Evolutionary conservation across 1,140 invertebrate species (phyloP), one percentile per base, ranked within the genome.

Genomic region (Nilaparvata lugens): DNA sequence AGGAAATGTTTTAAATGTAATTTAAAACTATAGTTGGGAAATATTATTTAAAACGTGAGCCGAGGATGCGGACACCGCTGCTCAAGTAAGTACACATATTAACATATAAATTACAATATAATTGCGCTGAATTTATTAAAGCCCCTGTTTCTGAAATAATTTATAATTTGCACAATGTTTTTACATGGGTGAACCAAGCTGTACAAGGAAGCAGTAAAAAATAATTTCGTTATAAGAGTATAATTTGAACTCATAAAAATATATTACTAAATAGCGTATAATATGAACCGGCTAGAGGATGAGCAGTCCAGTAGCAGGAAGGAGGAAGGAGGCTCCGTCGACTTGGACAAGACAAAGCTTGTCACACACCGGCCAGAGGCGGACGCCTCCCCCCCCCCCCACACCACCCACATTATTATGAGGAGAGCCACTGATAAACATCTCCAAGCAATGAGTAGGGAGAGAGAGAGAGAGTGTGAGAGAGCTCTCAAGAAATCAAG

Each of bases 221-320:
- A 60, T 60, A 60, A 60, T 60, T 60, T 60, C 40, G 58, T 60
- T 60, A 60, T 38, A 54, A 52, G 43, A 42, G 58, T 60, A 60
- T 60, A 60, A 60, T 60, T 60, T 60, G 58, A 54, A 60, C 58
- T 60, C 58, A 60, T 60, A 60, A 60, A 60, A 60, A 60, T 60
- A 60, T 60, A 60, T 60, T 60, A 60, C 51, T 21, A 60, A 45
- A 25, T 58, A 58, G 45, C 21, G 45, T 24, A 58, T 58, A 58
- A 45, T 45, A 58, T 45, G 51, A 48, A 25, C 18, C 38, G 43
- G 56, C 9, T 14, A 45, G n/a, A n/a, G 43, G 38, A 11, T 21
- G 51, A 45, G 45, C 45, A 45, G 45, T 28, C 31, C 5, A 35
- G 53, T 38, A 18, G 11, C 16, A 42, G 16, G 13, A 57, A 18